Conservation (phyloP, 2,113 vertebrate species). For the Gulo gulo region DNA sequence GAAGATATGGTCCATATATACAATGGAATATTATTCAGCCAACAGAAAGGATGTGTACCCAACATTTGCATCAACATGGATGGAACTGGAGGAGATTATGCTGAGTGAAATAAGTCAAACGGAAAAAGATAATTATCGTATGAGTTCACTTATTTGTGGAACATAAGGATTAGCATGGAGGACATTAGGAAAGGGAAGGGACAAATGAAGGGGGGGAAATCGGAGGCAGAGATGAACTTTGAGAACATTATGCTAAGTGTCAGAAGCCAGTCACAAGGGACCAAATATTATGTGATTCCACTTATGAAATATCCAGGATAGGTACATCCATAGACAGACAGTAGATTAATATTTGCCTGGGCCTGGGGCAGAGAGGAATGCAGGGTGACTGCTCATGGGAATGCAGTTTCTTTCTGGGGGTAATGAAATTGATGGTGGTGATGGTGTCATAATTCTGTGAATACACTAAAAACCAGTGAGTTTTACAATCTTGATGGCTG, state of each 20-base stretch:
- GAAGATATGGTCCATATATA: too few species aligned
- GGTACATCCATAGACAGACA: background rate
- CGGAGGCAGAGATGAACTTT: background rate
- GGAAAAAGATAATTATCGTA: too few species aligned
- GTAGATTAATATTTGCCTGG: background rate
- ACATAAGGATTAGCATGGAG: too few species aligned
- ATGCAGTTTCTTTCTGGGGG: background rate
- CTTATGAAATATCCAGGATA: background rate
- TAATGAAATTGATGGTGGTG: background rate
- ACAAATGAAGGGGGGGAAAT: too few species aligned
- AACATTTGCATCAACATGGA: too few species aligned
- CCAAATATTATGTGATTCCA: background rate
- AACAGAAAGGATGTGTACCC: too few species aligned
- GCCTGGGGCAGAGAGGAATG: background rate
- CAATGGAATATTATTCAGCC: too few species aligned
- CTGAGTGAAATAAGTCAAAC: too few species aligned
- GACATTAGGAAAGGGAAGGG: too few species aligned
- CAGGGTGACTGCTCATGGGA: background rate
- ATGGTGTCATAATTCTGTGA: background rate
- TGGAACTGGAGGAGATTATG: too few species aligned
- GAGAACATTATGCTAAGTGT: background rate
- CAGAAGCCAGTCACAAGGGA: background rate
- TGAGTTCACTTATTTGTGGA: too few species aligned
- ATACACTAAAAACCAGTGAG: background rate
- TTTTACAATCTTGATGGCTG: background rate